phyloP scores from a whole-genome alignment of 2,888 invertebrate species.

The Acrobasis suavella region DNA sequence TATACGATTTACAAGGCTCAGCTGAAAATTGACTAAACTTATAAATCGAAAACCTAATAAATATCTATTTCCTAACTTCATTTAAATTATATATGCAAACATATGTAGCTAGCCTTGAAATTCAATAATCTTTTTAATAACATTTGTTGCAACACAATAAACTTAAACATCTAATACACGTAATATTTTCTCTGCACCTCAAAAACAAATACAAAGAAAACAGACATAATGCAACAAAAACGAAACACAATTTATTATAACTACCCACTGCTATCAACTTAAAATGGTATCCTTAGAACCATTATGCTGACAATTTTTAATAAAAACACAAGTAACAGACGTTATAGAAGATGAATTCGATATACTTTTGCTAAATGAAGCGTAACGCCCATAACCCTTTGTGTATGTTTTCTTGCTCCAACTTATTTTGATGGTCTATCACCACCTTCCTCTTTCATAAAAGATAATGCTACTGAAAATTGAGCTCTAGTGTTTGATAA shows the following conservation, averaged over 20 bases:
- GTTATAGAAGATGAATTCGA: slow-evolving; percentile 73
- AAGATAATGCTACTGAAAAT: not conserved
- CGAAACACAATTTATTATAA: slow-evolving; percentile 21
- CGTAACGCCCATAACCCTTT: slow-evolving; percentile 66
- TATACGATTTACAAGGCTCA: too few relatives aligned
- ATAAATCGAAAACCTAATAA: too few relatives aligned
- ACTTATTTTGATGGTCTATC: slow-evolving; percentile 53
- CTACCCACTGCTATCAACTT: slow-evolving; percentile 18
- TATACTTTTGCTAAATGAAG: slow-evolving; percentile 81
- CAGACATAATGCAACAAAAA: slow-evolving; percentile 16
- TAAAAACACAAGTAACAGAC: slow-evolving; percentile 62
- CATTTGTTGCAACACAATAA: too few relatives aligned
- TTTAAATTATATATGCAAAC: too few relatives aligned
- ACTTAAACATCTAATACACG: not conserved
- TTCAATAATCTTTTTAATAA: too few relatives aligned
- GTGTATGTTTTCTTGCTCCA: slow-evolving; percentile 50
- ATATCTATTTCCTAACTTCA: too few relatives aligned
- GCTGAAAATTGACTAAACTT: too few relatives aligned
- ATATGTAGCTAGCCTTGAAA: too few relatives aligned
- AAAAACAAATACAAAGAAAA: slow-evolving; percentile 24
- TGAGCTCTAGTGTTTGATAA: slow-evolving; percentile 25
- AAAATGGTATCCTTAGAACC: slow-evolving; percentile 30
- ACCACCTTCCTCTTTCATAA: not conserved
- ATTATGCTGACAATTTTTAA: slow-evolving; percentile 55
- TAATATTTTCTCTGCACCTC: not conserved